Percentiles rank a stretch among this genome's conserved stretches.
phyloP scores from a whole-genome alignment of 2,888 invertebrate species.

The Hyalella azteca region DNA sequence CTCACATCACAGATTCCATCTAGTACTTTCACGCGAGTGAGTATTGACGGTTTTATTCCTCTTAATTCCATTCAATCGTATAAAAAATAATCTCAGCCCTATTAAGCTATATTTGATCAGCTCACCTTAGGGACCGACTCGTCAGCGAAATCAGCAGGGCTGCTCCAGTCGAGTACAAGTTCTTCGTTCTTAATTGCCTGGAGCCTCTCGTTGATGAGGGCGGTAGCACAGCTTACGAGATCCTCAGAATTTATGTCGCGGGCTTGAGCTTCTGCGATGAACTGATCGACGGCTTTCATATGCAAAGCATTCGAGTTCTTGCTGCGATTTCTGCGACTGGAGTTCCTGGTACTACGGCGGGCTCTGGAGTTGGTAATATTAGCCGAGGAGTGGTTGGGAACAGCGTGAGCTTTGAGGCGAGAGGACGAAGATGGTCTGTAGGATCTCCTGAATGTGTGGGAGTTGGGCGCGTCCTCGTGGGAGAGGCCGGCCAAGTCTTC shows the following conservation, averaged over 20 bases:
- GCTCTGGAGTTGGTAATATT: not conserved
- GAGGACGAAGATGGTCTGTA: not conserved
- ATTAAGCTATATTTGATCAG: not conserved
- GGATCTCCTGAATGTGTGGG: slow-evolving; percentile 5
- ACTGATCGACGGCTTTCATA: slow-evolving; percentile 20
- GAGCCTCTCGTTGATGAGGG: slow-evolving; percentile 17
- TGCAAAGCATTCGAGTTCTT: not conserved
- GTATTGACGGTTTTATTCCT: too few relatives aligned
- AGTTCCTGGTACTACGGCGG: slow-evolving; percentile 10
- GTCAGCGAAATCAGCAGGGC: slow-evolving; percentile 37
- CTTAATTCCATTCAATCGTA: too few relatives aligned
- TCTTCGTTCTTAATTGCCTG: slow-evolving; percentile 2
- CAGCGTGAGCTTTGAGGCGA: not conserved
- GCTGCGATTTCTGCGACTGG: not conserved
- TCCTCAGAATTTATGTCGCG: slow-evolving; percentile 10
- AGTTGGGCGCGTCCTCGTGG: not conserved
- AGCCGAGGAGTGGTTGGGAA: not conserved
- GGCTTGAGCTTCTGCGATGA: slow-evolving; percentile 35
- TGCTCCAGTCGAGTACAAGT: slow-evolving; percentile 29
- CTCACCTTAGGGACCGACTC: slow-evolving; percentile 14
- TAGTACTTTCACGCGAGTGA: too few relatives aligned
- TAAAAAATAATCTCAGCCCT: too few relatives aligned
- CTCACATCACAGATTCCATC: too few relatives aligned
- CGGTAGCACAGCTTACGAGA: not conserved
- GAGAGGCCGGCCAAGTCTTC: slow-evolving; percentile 10